These are phyloP conservation scores for Phrynosoma blainvillii DNA, from an alignment of 2,113 vertebrate species.

Conservation along the genomic window DNA sequence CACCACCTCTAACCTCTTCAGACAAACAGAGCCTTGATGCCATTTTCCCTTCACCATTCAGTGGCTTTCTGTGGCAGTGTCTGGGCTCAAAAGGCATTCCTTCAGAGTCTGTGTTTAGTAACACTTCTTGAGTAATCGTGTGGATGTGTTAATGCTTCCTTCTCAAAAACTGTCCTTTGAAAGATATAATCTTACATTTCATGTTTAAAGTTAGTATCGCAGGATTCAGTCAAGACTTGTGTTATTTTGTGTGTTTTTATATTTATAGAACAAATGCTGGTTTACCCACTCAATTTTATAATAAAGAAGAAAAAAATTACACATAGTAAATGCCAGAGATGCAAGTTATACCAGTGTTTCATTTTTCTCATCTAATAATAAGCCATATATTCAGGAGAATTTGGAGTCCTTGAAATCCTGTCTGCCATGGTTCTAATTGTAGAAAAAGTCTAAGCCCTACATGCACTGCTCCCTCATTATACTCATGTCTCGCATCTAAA, in stretches of 20 bases:
- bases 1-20: neutral
- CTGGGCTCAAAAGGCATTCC: neutral
- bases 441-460: neutral
- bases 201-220: neutral
- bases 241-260: neutral
- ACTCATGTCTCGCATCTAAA: no score
- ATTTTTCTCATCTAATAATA: neutral
- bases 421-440: neutral
- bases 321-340: neutral
- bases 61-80: no score
- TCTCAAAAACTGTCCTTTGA: neutral
- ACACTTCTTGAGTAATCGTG: neutral
- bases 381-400: neutral
- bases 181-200: neutral
- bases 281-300: neutral
- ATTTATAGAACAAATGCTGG: neutral
- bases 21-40: neutral
- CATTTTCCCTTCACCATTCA: neutral
- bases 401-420: neutral
- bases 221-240: no score
- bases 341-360: neutral
- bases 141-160: neutral
- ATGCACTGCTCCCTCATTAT: neutral
- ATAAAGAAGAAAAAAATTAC: neutral
- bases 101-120: neutral